Conservation (phyloP, 2,888 invertebrate species). For the Lasioglossum lativentre region DNA sequence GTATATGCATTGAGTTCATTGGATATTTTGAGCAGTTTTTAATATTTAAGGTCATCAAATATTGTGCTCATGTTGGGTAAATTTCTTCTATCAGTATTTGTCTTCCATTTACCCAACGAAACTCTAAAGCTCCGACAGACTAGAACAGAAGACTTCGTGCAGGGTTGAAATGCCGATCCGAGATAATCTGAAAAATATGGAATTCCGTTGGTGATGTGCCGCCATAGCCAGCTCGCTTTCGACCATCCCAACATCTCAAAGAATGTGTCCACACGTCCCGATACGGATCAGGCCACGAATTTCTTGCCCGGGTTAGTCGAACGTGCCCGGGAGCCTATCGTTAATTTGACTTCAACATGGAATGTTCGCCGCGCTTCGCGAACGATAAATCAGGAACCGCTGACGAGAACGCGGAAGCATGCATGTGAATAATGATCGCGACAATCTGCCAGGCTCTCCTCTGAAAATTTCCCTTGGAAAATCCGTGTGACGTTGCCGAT, state of each 20-base stretch:
- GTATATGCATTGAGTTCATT: too few species aligned
- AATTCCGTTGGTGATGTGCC: not conserved
- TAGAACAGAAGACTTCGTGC: not conserved
- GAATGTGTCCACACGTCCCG: not conserved
- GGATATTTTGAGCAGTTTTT: too few species aligned
- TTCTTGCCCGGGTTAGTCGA: not conserved
- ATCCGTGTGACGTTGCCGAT: conserved; percentile 30
- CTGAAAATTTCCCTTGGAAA: conserved; percentile 37
- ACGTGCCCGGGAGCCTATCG: not conserved
- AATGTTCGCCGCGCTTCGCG: not conserved
- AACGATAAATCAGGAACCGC: conserved; percentile 24
- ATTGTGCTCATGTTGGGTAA: too few species aligned
- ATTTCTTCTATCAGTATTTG: not conserved
- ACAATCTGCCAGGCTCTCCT: conserved; percentile 22
- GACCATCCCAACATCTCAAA: conserved; percentile 2
- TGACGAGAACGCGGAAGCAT: conserved; percentile 5
- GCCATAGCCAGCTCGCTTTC: not conserved
- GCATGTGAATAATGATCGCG: conserved; percentile 43
- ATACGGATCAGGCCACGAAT: not conserved
- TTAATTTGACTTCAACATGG: conserved; percentile 20
- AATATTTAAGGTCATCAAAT: too few species aligned
- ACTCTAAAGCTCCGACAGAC: too few species aligned
- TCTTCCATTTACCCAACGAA: not conserved
- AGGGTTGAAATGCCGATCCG: not conserved
- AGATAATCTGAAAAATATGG: not conserved